Percentiles rank a stretch among this genome's conserved stretches.
phyloP scores from a whole-genome alignment of 1,140 invertebrate genomes.

The Medauroidea extradentata region DNA sequence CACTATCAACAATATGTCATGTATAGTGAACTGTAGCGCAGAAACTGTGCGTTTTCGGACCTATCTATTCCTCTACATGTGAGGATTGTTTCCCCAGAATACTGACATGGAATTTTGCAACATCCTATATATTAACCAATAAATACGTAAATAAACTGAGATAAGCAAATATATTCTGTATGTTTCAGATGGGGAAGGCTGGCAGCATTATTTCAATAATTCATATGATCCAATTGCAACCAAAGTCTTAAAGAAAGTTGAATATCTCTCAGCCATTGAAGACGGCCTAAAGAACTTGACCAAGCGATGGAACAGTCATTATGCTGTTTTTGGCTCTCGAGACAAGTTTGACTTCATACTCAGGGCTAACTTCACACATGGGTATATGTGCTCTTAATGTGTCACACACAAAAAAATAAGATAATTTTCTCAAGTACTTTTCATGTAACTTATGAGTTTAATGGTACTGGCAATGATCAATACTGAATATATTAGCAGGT shows the following conservation, averaged over 20 bases:
- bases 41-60: no score
- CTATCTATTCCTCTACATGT: no score
- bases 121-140: no score
- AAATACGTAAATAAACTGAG: background rate
- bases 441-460: no score
- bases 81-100: no score
- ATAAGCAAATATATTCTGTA: background rate
- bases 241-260: conserved; percentile 57
- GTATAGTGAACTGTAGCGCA: no score
- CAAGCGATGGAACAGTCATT: conserved; percentile 64
- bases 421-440: no score
- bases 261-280: conserved; percentile 57
- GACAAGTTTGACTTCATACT: conserved; percentile 62
- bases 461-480: no score
- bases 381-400: conserved; percentile 37
- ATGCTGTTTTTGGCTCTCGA: conserved; percentile 64
- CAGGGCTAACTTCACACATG: conserved; percentile 59
- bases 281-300: conserved; percentile 64
- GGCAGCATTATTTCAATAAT: conserved; percentile 62
- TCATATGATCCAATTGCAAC: conserved; percentile 47
- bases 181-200: conserved; percentile 58
- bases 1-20: no score
- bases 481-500: no score
- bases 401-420: no score
- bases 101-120: no score